phyloP scores from a whole-genome alignment of 2,113 vertebrate species.

The Naja naja region DNA sequence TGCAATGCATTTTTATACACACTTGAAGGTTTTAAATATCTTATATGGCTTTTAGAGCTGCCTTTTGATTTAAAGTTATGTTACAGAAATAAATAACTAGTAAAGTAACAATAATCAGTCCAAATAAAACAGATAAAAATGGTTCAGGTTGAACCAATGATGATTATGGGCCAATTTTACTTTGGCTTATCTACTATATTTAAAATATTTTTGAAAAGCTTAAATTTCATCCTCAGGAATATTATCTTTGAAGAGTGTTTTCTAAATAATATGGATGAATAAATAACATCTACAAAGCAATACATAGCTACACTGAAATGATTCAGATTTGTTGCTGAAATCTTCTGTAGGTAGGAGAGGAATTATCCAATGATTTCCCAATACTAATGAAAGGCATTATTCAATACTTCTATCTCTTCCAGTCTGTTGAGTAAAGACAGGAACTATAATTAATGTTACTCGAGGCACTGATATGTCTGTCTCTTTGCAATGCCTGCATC shows the following conservation, averaged over 20 bases:
- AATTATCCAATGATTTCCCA: neutral
- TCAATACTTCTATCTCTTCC: neutral
- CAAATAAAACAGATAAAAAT: neutral
- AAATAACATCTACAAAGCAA: neutral
- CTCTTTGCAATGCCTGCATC: neutral
- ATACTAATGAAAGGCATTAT: neutral
- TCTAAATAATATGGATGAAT: neutral
- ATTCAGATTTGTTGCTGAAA: neutral
- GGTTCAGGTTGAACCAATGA: neutral
- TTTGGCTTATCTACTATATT: neutral
- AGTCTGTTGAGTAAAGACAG: neutral
- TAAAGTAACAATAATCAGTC: neutral
- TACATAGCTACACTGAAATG: neutral
- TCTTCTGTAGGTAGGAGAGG: neutral
- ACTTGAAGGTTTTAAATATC: neutral
- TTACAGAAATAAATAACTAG: neutral
- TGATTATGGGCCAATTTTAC: neutral
- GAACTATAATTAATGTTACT: neutral
- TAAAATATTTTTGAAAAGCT: neutral
- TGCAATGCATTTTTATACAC: neutral
- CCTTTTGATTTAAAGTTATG: neutral
- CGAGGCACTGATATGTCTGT: neutral
- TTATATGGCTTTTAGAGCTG: neutral
- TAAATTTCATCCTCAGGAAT: neutral
- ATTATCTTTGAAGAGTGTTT: neutral